A percentile compares a stretch with the other conserved stretches of the same genome.
These are phyloP conservation scores for Ia io DNA, from an alignment of 2,113 vertebrate species.

Conservation along the genomic window DNA sequence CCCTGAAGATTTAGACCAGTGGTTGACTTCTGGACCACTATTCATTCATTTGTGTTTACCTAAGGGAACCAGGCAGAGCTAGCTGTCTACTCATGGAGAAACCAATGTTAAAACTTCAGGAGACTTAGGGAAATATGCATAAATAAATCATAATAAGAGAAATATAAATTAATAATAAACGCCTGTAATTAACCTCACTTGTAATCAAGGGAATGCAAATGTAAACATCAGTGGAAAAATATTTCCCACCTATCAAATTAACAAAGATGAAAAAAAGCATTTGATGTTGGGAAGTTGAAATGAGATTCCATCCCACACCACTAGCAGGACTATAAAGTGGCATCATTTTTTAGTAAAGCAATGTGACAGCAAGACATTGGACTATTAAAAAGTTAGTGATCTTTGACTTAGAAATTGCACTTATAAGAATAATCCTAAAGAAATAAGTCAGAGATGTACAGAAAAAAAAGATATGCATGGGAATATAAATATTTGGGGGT, in stretches of 20 bases:
- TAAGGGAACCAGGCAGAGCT: neutral
- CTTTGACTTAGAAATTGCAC: neutral
- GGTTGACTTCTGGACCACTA: neutral
- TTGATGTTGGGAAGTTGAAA: neutral
- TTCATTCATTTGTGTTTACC: neutral
- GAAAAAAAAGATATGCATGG: neutral
- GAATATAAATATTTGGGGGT: neutral
- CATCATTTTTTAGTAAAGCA: neutral
- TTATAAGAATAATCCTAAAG: neutral
- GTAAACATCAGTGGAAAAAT: constrained; percentile 7
- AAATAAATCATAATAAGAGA: neutral
- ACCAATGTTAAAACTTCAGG: neutral
- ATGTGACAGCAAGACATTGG: neutral
- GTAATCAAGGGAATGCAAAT: neutral
- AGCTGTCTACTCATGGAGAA: neutral
- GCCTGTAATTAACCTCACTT: neutral
- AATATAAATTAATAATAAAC: neutral
- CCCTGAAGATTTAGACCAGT: neutral
- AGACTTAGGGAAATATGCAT: neutral
- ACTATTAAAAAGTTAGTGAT: neutral
- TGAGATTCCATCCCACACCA: neutral
- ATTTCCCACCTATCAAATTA: neutral
- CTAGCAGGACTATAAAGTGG: neutral
- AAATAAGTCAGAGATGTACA: neutral
- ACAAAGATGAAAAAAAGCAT: neutral